A percentile compares a stretch with the other conserved stretches of the same genome.
Conservation (phyloP, 64 coral and sea anemone species). For the Actinia tenebrosa region DNA sequence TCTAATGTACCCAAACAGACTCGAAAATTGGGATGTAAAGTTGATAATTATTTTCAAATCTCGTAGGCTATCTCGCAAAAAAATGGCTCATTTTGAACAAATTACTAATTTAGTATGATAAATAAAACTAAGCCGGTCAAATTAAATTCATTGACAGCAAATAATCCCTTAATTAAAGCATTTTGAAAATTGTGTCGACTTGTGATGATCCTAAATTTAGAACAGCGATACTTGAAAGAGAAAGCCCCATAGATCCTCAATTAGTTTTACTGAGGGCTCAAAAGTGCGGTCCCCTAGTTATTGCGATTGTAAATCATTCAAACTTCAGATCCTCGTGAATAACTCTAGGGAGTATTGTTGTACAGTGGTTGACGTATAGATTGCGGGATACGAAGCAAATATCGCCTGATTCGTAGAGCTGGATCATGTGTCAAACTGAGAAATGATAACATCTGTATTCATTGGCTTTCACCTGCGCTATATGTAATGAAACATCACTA, state of each 20-base stretch:
- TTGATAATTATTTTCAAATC: background rate
- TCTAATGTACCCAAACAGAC: background rate
- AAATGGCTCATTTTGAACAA: background rate
- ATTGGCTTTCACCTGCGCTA: background rate
- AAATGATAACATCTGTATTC: conserved; percentile 18
- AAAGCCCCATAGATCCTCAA: background rate
- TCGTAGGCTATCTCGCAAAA: background rate
- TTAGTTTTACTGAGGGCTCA: background rate
- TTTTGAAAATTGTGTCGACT: background rate
- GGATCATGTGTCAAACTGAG: background rate
- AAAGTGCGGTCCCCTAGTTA: background rate
- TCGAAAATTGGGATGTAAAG: background rate
- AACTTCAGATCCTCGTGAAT: background rate
- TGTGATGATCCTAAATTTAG: background rate
- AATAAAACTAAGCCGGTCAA: background rate
- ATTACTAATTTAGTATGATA: background rate
- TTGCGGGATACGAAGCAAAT: conserved; percentile 4
- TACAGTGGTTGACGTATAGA: background rate
- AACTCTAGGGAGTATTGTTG: background rate
- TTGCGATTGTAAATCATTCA: background rate
- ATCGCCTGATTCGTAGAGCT: conserved; percentile 1
- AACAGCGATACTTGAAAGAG: background rate
- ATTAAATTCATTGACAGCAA: background rate
- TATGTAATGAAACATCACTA: background rate
- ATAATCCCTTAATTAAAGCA: background rate